phyloP scores from a whole-genome alignment of 2,888 invertebrate genomes.

The Teleiodes luculella region DNA sequence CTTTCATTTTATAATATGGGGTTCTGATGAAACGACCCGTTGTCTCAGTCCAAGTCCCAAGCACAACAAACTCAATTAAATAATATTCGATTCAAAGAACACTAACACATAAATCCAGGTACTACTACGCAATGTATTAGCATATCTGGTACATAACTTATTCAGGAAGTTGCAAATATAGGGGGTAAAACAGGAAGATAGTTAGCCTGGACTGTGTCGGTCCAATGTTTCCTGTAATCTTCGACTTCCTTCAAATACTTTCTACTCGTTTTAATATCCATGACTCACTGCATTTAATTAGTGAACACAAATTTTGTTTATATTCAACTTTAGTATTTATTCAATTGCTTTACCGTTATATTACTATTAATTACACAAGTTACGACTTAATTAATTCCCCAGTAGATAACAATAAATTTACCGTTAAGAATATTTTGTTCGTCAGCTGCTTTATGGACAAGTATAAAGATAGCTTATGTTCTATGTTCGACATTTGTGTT shows the following conservation, averaged over 20 bases:
- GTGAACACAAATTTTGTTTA: not conserved
- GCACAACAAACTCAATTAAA: not conserved
- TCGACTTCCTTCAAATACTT: conserved; percentile 46
- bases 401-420: not conserved
- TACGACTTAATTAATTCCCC: not conserved
- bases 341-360: conserved; percentile 2
- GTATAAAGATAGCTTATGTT: too few relatives aligned
- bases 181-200: conserved; percentile 28
- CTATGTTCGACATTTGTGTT: too few relatives aligned
- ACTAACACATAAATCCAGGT: not conserved
- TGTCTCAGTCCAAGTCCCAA: conserved; percentile 1
- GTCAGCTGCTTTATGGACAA: too few relatives aligned
- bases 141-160: not conserved
- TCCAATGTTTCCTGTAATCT: conserved; percentile 47
- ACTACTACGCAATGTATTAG: conserved; percentile 14
- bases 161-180: conserved; percentile 24
- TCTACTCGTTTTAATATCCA: conserved; percentile 30
- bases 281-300: not conserved
- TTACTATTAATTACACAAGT: not conserved
- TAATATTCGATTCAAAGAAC: not conserved
- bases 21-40: not conserved
- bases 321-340: not conserved
- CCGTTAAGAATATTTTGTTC: not conserved
- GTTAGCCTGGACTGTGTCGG: conserved; percentile 19
- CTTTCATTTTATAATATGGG: not conserved